These are phyloP conservation scores for Panulirus ornatus DNA, from an alignment of 1,140 invertebrate species.

Conservation along the genomic window DNA sequence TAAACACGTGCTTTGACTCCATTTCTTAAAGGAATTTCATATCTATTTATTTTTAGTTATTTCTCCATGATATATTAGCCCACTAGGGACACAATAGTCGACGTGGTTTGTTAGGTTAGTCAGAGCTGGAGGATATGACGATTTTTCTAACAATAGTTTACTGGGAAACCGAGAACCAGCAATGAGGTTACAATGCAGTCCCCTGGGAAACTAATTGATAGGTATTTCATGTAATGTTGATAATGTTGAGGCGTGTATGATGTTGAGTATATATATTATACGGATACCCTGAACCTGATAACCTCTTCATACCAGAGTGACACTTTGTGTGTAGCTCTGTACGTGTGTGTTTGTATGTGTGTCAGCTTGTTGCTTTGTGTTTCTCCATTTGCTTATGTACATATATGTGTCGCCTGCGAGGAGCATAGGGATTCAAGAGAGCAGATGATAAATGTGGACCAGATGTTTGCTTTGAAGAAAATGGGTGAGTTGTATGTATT, in stretches of 20 bases:
- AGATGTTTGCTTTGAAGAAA: too few species aligned
- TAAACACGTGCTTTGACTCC: too few species aligned
- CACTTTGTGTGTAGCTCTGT: background rate
- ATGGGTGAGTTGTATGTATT: background rate
- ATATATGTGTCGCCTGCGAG: background rate
- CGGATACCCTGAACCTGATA: background rate
- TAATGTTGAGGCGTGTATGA: background rate
- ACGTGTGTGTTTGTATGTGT: conserved; percentile 7
- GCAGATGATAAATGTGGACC: too few species aligned
- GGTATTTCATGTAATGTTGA: background rate
- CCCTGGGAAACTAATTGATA: background rate
- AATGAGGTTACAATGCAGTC: background rate
- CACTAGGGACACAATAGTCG: too few species aligned
- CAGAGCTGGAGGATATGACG: too few species aligned
- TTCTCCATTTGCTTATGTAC: background rate
- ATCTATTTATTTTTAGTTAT: too few species aligned
- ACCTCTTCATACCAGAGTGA: background rate
- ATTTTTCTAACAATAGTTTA: too few species aligned
- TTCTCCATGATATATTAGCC: too few species aligned
- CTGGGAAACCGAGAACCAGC: background rate
- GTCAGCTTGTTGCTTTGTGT: background rate
- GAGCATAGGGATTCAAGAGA: background rate
- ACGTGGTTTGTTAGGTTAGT: too few species aligned
- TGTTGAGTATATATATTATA: background rate
- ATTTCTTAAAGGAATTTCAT: too few species aligned